Evolutionary conservation across 2,113 vertebrate genomes (phyloP), one percentile per base, ranked within the genome.

Genomic region (Solea solea): DNA sequence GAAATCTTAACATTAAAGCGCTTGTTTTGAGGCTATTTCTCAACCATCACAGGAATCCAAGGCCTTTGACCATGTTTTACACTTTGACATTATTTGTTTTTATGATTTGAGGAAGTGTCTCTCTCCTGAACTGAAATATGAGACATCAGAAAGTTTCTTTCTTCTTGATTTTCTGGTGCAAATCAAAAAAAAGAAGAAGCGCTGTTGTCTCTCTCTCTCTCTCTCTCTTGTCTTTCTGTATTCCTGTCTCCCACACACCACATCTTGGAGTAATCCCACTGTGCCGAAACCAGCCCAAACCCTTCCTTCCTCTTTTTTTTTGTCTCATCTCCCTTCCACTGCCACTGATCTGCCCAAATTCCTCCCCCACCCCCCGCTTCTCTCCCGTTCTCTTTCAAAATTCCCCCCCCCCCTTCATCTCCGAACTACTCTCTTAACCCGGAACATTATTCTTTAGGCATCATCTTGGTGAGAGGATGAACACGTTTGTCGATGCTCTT

Each of bases 261-360:
- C 56, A 73, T 88, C 82, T 80, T 67, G 69, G 66, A 72, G 68
- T 87, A 87, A 88, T 89, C 89, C 84, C 88, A 78, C 74, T 60
- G 78, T 49, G 53, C 86, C 79, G 63, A 70, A 75, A 82, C 72
- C 68, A 5, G 41, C 57, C 57, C n/a, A 44, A 59, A 15, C 40
- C 57, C 40, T 12, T 59, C 41, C 41, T 42, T 57, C 13, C 25
- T 39, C 28, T 41, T 46, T 46, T 46, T 83, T 83, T 81, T 76
- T 67, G 82, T 84, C 83, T 88, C 88, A 86, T 86, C 84, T 85
- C 76, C 84, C 73, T 82, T 67, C 55, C 45, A 9, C 79, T 76
- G 69, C 74, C 69, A 79, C 74, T 78, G 83, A 89, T 86, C 86
- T 88, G 74, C 79, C 70, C 58, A 86, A 86, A 83, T 69, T 78